Percentiles rank a stretch among this genome's conserved stretches.
These are phyloP conservation scores for Pangasius sanitwongsei DNA, from an alignment of 2,797 vertebrate species.

Conservation along the genomic window DNA sequence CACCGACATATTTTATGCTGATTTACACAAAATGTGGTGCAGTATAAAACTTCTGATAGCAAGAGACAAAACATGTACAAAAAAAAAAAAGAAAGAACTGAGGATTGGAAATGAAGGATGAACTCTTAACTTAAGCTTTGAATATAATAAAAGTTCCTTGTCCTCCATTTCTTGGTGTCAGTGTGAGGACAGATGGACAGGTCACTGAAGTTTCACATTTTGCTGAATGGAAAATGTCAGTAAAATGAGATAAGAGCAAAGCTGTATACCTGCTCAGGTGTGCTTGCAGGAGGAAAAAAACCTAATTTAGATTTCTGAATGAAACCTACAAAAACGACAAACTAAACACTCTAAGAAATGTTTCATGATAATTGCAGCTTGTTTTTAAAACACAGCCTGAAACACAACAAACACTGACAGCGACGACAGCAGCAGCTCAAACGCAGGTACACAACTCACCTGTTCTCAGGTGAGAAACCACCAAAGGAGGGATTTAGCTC, in stretches of 20 bases:
- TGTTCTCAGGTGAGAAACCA: neutral
- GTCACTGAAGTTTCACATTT: neutral
- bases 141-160: neutral
- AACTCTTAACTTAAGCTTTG: neutral
- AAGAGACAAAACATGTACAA: neutral
- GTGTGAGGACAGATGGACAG: neutral
- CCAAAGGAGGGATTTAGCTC: neutral
- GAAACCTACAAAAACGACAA: neutral
- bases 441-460: constrained; percentile 23
- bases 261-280: constrained; percentile 5
- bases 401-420: neutral
- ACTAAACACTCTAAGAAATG: too few relatives aligned
- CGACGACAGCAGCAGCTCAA: neutral
- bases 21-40: neutral
- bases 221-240: neutral
- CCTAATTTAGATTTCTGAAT: neutral
- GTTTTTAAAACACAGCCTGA: neutral
- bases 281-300: too few relatives aligned
- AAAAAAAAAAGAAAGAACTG: neutral
- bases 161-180: neutral
- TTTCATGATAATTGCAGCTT: neutral
- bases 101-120: neutral
- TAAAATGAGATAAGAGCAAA: neutral
- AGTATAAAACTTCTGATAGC: neutral
- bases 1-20: neutral